A percentile compares a stretch with the other conserved stretches of the same genome.
Evolutionary conservation across 1,140 invertebrate species (phyloP).

Genomic region (Bombus vancouverensis): DNA sequence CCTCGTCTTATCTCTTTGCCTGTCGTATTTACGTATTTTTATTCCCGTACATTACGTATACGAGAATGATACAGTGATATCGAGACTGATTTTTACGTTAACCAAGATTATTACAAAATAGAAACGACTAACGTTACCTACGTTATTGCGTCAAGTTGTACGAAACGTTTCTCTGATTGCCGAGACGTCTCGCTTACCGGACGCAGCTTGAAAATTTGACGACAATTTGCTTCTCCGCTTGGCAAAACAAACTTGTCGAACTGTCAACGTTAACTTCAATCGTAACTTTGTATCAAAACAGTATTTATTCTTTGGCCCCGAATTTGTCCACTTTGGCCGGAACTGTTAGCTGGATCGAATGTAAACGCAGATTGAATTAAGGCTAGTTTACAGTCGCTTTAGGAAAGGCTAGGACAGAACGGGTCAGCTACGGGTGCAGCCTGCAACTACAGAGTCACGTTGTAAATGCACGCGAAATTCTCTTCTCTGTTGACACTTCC

Average conservation of each 20-base stretch:
- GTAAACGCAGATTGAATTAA: constrained; percentile 27
- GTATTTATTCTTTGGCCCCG: constrained; percentile 19
- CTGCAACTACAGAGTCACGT: background rate
- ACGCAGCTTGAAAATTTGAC: background rate
- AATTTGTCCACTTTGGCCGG: constrained; percentile 12
- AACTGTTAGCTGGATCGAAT: constrained; percentile 7
- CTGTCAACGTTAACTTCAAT: background rate
- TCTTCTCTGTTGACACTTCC: background rate
- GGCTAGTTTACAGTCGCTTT: constrained; percentile 28
- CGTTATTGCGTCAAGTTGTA: background rate
- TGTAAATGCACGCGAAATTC: constrained; percentile 5
- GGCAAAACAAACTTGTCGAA: background rate
- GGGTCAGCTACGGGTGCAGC: background rate
- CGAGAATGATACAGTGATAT: no score
- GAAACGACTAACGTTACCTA: background rate
- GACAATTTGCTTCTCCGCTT: background rate
- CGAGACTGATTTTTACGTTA: background rate
- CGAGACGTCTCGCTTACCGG: background rate
- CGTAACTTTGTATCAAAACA: constrained; percentile 18
- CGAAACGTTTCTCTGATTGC: background rate
- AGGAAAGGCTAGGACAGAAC: constrained; percentile 3
- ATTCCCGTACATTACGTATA: no score
- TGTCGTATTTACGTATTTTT: background rate
- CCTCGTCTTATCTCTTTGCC: background rate
- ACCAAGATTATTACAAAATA: background rate